Percentiles rank a stretch among this genome's conserved stretches.
phyloP scores from a whole-genome alignment of 2,888 invertebrate genomes.

The Nesidiocoris tenuis region DNA sequence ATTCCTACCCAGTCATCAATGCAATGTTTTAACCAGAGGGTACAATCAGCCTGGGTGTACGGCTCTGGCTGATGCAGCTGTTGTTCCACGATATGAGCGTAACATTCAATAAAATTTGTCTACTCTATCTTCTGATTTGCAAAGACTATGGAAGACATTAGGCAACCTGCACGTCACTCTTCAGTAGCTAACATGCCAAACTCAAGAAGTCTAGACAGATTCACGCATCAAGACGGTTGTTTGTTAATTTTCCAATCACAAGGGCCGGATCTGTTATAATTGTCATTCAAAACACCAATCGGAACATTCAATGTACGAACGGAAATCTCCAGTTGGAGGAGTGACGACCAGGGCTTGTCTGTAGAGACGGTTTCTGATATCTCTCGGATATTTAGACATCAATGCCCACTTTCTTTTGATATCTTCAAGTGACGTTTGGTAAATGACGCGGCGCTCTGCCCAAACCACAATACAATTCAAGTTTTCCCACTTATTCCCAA shows the following conservation, averaged over 20 bases:
- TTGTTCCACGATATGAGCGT: too few species aligned
- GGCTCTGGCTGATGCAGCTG: too few species aligned
- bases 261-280: background rate
- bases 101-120: too few species aligned
- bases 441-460: conserved; percentile 24
- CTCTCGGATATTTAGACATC: conserved; percentile 16
- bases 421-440: conserved; percentile 10
- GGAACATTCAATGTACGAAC: conserved; percentile 3
- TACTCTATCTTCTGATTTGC: too few species aligned
- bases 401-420: conserved; percentile 17
- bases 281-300: background rate
- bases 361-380: conserved; percentile 16
- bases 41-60: too few species aligned
- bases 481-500: conserved; percentile 2
- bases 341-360: conserved; percentile 15
- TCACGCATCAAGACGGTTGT: background rate
- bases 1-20: too few species aligned
- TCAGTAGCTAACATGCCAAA: background rate
- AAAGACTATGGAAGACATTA: too few species aligned
- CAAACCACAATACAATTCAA: background rate
- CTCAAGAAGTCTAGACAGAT: background rate
- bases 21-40: too few species aligned
- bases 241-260: background rate
- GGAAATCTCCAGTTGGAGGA: conserved; percentile 11
- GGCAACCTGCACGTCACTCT: background rate